These are phyloP conservation scores for Cephus sareptanus DNA, from an alignment of 2,888 invertebrate genomes.

Conservation along the genomic window DNA sequence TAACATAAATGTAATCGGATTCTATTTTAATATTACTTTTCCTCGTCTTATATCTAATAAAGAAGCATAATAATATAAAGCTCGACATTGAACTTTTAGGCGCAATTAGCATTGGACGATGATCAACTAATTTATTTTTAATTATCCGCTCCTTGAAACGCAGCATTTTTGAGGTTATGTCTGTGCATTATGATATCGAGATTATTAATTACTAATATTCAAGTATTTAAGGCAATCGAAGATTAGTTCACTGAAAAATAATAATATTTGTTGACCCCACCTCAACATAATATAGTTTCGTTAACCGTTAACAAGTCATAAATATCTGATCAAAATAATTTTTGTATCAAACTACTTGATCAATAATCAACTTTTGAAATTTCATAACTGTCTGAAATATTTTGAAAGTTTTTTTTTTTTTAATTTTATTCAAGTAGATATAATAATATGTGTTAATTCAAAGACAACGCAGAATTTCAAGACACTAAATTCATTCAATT, in stretches of 20 bases:
- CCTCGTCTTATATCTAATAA: not conserved
- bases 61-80: not conserved
- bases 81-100: not conserved
- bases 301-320: not conserved
- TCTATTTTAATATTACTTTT: not conserved
- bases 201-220: not conserved
- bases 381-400: not conserved
- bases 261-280: too few species aligned
- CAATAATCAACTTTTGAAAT: not conserved
- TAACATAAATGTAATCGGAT: not conserved
- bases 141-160: not conserved
- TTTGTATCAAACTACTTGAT: not conserved
- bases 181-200: not conserved
- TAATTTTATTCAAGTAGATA: not conserved
- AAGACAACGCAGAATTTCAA: not conserved
- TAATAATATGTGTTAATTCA: not conserved
- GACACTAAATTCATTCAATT: not conserved
- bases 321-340: not conserved
- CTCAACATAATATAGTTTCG: not conserved
- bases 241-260: too few species aligned
- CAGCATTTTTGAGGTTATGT: slow-evolving; percentile 8
- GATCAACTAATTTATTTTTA: slow-evolving; percentile 11
- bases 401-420: too few species aligned
- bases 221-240: not conserved
- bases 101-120: slow-evolving; percentile 16